Base-by-base conservation (phyloP, 2,888 invertebrate species). In the Sarcophaga caerulescens region DNA sequence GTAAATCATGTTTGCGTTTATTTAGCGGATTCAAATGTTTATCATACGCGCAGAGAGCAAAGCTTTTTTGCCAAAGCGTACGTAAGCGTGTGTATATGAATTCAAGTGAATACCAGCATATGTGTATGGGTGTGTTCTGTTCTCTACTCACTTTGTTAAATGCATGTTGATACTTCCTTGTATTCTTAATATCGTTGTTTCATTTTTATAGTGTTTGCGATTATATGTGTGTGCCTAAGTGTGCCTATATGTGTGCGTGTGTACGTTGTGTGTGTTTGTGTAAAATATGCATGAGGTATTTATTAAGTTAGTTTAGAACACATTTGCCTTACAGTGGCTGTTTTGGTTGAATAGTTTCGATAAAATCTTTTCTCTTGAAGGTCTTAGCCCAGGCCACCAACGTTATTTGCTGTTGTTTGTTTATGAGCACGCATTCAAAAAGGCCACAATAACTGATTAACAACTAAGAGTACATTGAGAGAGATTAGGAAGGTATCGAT, bases 221-320 rank as follows among this genome's bases (percentile, higher is more conserved):
- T 2, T 35, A 35, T 35, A 35, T 10, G 8, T 35, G 8, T 25
- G 35, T 6, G 35, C 35, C 35, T 35, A 35, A 6, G 35, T 6
- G 6, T 35, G 35, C 6, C 70, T 76, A 65, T 76, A 65, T 82
- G 70, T 82, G 59, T 60, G 47, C 60, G 45, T 21, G 57, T 47
- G 25, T 8, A 45, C 25, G 45, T 60, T 19, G 6, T 71, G 59
- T 25, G 23, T 59, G 76, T 25, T 66, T 75, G 17, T 76, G 25
- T 25, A 69, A 68, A 73, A 63, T 80, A 62, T 76, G 76, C 75
- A 85, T 85, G 76, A 86, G 60, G 78, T 82, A 84, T 81, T 86
- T 84, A 86, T 81, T 84, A 84, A 79, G 78, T 74, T 66, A 60
- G 79, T 71, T 84, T 84, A 81, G 81, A 69, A 68, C 8, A 83